Evolutionary conservation across 1,140 invertebrate species (phyloP).

Genomic region (Muscidifurax raptorellus): DNA sequence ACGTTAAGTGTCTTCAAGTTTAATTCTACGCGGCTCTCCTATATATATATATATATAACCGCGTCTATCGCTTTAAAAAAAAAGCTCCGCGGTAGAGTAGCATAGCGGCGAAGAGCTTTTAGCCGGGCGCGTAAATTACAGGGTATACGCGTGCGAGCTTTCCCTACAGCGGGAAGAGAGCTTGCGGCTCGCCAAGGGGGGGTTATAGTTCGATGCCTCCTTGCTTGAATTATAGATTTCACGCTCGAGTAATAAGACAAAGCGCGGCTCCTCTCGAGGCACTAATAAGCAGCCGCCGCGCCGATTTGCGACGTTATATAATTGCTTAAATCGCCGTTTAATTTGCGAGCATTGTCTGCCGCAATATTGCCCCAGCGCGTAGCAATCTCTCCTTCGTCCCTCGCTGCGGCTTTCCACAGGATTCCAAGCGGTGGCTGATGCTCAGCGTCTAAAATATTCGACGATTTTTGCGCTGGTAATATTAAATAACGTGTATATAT

Average conservation of each 20-base stretch:
- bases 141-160: not conserved
- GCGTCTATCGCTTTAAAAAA: not conserved
- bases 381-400: not conserved
- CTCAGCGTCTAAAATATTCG: too few species aligned
- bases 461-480: too few species aligned
- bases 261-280: not conserved
- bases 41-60: too few species aligned
- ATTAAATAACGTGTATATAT: too few species aligned
- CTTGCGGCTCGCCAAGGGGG: constrained; percentile 12
- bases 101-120: constrained; percentile 20
- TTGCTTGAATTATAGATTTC: constrained; percentile 56
- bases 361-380: too few species aligned
- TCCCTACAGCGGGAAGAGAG: not conserved
- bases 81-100: not conserved
- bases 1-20: not conserved
- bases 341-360: constrained; percentile 44
- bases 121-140: constrained; percentile 43
- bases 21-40: not conserved
- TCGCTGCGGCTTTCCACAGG: not conserved
- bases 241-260: constrained; percentile 55
- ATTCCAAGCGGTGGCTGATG: too few species aligned
- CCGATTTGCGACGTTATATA: constrained; percentile 10
- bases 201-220: constrained; percentile 49
- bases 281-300: not conserved
- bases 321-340: constrained; percentile 51